Evolutionary conservation across 2,888 invertebrate genomes (phyloP), one percentile per base, ranked within the genome.

Genomic region (Galerucella nymphaeae): DNA sequence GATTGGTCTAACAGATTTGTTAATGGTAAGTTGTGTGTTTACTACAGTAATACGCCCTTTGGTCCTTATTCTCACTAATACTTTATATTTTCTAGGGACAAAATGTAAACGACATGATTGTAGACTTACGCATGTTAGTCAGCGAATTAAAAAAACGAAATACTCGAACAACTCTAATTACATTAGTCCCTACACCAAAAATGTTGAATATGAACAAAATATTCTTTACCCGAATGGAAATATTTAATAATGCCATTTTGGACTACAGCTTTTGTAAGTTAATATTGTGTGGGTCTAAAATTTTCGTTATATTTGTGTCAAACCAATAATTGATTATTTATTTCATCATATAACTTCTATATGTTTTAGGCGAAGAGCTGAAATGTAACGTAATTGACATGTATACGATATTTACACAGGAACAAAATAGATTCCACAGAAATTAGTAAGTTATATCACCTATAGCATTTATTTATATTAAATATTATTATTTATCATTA

Each of bases 331-430:
- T n/a, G n/a, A n/a, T n/a, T n/a, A 38, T 38, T 38, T 38, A 38
- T 38, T 9, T 9, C 2, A 38, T 38, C 1, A 8, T 38, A 38
- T 8, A 38, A 8, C 30, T 38, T 38, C 4, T 38, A 38, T 38
- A 6, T 38, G 30, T 77, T 79, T 59, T 41, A 78, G 80, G 74
- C 67, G 53, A 41, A 50, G 75, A 79, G 58, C 72, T 81, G 42
- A 71, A 71, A 66, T 82, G 82, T 72, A 82, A 82, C 61, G 76
- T 82, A 16, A 81, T 83, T 72, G 82, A 82, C 76, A 82, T 83
- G 81, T 75, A 80, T 65, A 75, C 74, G 3, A 81, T 81, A 72
- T 83, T 83, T 61, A 48, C 73, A 69, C 76, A 74, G 62, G 82
- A 83, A 76, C 63, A 74, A 23, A 75, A 77, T 58, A 79, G 66